These are phyloP conservation scores for Sciurus carolinensis DNA, from an alignment of 2,797 vertebrate species.

Conservation along the genomic window DNA sequence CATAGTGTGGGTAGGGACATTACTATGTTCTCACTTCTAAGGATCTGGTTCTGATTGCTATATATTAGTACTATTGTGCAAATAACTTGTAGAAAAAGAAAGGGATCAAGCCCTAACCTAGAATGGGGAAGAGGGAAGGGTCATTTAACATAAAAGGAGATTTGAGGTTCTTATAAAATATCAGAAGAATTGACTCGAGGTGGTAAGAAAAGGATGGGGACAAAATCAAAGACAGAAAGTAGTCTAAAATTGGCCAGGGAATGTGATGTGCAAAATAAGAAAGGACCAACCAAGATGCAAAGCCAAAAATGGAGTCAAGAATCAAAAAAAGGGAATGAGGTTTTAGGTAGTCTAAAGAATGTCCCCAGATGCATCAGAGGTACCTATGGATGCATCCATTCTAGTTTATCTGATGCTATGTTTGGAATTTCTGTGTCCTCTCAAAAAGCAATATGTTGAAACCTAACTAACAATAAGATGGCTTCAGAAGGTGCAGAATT, in stretches of 20 bases:
- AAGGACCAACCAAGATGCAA: neutral
- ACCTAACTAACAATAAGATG: neutral
- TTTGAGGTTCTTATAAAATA: neutral
- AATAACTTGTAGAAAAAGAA: neutral
- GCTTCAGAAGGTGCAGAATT: neutral
- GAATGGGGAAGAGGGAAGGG: neutral
- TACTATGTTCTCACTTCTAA: neutral
- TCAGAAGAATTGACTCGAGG: neutral
- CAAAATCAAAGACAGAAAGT: neutral
- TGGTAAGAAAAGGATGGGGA: neutral
- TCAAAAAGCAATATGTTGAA: neutral
- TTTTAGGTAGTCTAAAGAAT: neutral
- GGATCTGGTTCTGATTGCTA: neutral
- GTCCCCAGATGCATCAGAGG: fast-evolving
- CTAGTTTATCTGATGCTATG: neutral
- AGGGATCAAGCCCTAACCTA: neutral
- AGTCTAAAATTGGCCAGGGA: neutral
- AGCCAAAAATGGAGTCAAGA: neutral
- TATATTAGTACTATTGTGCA: neutral
- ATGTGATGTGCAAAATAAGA: neutral
- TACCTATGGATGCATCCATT: fast-evolving
- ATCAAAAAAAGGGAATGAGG: neutral
- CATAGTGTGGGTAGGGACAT: neutral
- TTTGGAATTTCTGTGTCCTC: neutral
- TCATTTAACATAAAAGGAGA: neutral